Conservation (phyloP, 2,797 vertebrate species). For the Phrynocephalus guinanensis region DNA sequence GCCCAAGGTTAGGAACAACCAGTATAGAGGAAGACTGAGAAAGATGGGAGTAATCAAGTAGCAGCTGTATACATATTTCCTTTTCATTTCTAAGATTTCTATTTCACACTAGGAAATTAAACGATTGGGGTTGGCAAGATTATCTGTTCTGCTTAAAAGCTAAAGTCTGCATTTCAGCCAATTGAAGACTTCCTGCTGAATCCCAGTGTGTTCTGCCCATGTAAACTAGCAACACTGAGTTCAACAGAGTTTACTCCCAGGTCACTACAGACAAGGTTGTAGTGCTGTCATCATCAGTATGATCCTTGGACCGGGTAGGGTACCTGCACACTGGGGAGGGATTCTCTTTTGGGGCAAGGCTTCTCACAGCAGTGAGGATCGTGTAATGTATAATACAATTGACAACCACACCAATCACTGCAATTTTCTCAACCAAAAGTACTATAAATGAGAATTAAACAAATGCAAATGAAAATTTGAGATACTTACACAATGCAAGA, state of each 20-base stretch:
- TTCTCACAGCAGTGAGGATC: neutral
- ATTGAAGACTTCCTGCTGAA: neutral
- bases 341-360: neutral
- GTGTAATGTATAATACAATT: neutral
- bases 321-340: neutral
- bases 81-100: neutral
- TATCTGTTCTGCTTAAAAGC: neutral
- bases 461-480: neutral
- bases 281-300: neutral
- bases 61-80: neutral
- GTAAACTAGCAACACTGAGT: neutral
- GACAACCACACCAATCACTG: neutral
- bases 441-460: neutral
- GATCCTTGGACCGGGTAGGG: neutral
- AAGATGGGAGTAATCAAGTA: neutral
- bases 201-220: neutral
- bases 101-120: neutral
- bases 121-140: neutral
- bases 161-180: neutral
- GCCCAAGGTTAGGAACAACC: no score
- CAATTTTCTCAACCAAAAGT: neutral
- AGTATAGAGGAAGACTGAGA: no score
- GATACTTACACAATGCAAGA: conserved; percentile 85
- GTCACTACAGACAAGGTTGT: neutral
- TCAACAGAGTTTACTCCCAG: neutral